Evolutionary conservation across 92 coral and sea anemone genomes (phyloP).

Genomic region (Anthopleura xanthogrammica): DNA sequence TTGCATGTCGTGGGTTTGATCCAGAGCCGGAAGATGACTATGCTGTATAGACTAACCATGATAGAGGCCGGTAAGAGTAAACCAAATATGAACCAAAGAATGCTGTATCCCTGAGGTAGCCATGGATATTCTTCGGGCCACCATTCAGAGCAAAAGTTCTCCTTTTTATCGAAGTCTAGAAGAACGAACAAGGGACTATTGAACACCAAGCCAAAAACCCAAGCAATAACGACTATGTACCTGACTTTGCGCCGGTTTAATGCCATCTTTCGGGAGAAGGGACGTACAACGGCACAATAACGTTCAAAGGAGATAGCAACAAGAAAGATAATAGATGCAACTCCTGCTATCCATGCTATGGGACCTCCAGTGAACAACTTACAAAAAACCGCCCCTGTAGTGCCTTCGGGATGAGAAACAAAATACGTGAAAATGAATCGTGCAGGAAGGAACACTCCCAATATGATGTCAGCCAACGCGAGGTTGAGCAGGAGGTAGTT

Average conservation of each 20-base stretch:
- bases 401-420: slow-evolving; percentile 48
- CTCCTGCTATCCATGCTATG: slow-evolving; percentile 46
- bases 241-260: slow-evolving; percentile 23
- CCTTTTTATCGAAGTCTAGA: slow-evolving; percentile 20
- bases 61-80: slow-evolving; percentile 23
- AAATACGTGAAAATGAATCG: slow-evolving; percentile 42
- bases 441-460: slow-evolving; percentile 46
- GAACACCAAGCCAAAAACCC: slow-evolving; percentile 37
- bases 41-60: slow-evolving; percentile 41
- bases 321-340: slow-evolving; percentile 41
- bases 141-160: slow-evolving; percentile 34
- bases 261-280: slow-evolving; percentile 28
- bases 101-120: slow-evolving; percentile 45
- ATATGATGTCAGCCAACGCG: slow-evolving; percentile 52
- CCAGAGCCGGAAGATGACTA: slow-evolving; percentile 43
- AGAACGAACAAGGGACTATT: slow-evolving; percentile 36
- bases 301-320: slow-evolving; percentile 50
- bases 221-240: slow-evolving; percentile 23
- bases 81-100: slow-evolving; percentile 38
- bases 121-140: slow-evolving; percentile 37
- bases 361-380: slow-evolving; percentile 50
- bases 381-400: slow-evolving; percentile 37
- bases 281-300: slow-evolving; percentile 51
- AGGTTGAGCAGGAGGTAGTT: slow-evolving; percentile 46
- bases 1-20: slow-evolving; percentile 16